These are phyloP conservation scores for Perca flavescens DNA, from an alignment of 2,113 vertebrate genomes.

Conservation along the genomic window DNA sequence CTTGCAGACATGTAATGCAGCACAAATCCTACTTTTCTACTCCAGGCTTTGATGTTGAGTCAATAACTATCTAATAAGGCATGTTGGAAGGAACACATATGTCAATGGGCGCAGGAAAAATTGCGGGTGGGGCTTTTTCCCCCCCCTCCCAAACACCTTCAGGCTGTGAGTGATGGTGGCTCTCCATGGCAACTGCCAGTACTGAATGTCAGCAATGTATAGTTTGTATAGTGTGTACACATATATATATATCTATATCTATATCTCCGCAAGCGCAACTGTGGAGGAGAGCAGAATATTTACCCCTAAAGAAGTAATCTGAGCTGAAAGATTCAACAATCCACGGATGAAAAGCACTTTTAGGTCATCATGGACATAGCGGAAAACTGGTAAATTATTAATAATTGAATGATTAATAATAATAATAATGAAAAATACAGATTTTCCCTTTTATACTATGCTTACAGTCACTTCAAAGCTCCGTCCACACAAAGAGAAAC, in stretches of 20 bases:
- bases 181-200: conserved; percentile 61
- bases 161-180: conserved; percentile 33
- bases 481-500: not conserved
- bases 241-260: no score
- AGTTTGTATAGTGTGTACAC: not conserved
- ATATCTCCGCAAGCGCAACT: not conserved
- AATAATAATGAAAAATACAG: not conserved
- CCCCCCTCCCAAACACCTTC: conserved; percentile 17
- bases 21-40: conserved; percentile 29
- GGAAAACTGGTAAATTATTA: not conserved
- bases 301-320: conserved; percentile 18
- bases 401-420: conserved; percentile 14
- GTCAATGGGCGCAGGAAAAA: conserved; percentile 30
- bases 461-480: conserved; percentile 4
- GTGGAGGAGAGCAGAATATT: not conserved
- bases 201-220: conserved; percentile 46
- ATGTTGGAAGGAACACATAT: conserved; percentile 33
- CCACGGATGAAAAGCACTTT: not conserved
- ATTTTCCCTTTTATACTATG: not conserved
- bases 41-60: conserved; percentile 46
- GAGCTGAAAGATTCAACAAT: not conserved
- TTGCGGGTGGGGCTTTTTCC: not conserved
- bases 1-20: conserved; percentile 1
- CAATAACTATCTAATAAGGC: conserved; percentile 55
- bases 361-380: not conserved